phyloP scores from a whole-genome alignment of 2,888 invertebrate species.

The Crepidodera aurea region DNA sequence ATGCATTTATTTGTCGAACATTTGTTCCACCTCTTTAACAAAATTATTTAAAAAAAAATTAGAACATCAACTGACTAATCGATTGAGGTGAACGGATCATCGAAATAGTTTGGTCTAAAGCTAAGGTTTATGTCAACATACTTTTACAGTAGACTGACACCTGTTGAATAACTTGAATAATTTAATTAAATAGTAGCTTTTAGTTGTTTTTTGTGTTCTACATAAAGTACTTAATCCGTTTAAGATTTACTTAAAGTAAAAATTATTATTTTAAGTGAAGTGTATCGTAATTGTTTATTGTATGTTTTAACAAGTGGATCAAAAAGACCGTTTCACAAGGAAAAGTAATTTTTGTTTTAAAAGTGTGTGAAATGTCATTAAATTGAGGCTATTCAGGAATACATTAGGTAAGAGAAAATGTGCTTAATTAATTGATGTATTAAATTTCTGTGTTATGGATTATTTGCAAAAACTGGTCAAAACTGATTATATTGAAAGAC shows the following conservation, averaged over 20 bases:
- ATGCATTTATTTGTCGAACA: too few relatives aligned
- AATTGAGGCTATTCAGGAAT: constrained; percentile 23
- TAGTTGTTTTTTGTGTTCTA: constrained; percentile 23
- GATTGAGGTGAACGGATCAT: background rate
- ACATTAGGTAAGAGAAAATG: constrained; percentile 23
- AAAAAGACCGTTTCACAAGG: constrained; percentile 22
- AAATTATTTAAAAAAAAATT: too few relatives aligned
- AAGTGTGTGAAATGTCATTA: constrained; percentile 21
- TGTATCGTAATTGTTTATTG: constrained; percentile 1
- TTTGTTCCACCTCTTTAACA: too few relatives aligned
- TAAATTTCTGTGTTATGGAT: background rate
- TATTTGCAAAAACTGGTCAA: background rate
- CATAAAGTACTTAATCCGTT: constrained; percentile 15
- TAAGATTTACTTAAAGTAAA: constrained; percentile 12
- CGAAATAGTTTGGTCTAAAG: background rate
- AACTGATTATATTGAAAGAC: background rate
- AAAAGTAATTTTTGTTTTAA: constrained; percentile 25
- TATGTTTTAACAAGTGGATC: constrained; percentile 14
- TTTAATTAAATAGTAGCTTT: constrained; percentile 24
- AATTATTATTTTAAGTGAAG: constrained; percentile 11
- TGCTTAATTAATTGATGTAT: constrained; percentile 4
- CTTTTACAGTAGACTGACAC: constrained; percentile 24
- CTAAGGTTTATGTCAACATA: constrained; percentile 26
- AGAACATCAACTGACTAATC: too few relatives aligned
- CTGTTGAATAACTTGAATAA: constrained; percentile 27